phyloP scores from a whole-genome alignment of 2,113 vertebrate species.

The Zosterops lateralis region DNA sequence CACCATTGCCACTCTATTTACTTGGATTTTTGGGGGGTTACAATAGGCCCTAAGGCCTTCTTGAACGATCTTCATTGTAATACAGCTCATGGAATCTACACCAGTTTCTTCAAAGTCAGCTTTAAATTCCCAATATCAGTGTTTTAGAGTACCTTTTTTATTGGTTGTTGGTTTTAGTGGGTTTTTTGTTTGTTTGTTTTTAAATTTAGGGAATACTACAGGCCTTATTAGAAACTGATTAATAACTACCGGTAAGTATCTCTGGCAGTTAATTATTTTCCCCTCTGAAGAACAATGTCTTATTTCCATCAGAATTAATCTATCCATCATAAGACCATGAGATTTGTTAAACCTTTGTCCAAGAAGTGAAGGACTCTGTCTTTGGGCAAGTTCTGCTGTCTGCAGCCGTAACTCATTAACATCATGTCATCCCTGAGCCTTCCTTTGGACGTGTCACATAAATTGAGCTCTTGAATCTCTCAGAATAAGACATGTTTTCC shows the following conservation, averaged over 20 bases:
- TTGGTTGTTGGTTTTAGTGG: not conserved
- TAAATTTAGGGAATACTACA: not conserved
- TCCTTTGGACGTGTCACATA: not conserved
- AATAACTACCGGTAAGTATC: not conserved
- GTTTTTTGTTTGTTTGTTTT: not conserved
- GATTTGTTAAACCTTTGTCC: not conserved
- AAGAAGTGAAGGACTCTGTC: not conserved
- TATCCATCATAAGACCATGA: not conserved
- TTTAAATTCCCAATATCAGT: not conserved
- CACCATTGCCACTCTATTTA: not conserved
- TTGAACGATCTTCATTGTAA: not conserved
- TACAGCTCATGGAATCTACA: not conserved
- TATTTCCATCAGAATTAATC: not conserved
- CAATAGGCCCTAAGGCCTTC: not conserved
- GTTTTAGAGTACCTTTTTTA: not conserved
- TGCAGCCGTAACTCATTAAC: not conserved
- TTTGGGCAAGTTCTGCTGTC: not conserved
- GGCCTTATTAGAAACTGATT: not conserved
- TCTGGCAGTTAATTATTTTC: not conserved
- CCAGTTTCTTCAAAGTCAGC: not conserved
- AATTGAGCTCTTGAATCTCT: not conserved
- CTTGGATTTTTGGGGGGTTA: not conserved
- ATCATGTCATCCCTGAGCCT: not conserved
- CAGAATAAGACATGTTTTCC: not conserved
- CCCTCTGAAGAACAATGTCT: not conserved